phyloP scores from a whole-genome alignment of 2,113 vertebrate species.

The Scomber colias region DNA sequence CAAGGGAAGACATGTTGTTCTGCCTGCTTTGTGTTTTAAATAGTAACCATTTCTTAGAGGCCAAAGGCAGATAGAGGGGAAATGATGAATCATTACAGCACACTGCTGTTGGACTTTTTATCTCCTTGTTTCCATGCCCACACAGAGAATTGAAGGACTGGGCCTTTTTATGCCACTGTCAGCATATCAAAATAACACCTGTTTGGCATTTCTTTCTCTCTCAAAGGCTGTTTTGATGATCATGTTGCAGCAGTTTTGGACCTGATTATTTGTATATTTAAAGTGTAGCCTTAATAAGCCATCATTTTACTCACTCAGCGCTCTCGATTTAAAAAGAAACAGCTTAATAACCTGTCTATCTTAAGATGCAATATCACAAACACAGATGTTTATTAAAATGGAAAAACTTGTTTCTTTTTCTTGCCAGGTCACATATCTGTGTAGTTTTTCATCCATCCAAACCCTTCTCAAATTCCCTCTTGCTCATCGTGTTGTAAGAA shows the following conservation, averaged over 20 bases:
- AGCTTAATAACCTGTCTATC: conserved; percentile 13
- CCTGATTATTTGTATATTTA: conserved; percentile 11
- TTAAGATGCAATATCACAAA: conserved; percentile 44
- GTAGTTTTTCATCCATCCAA: conserved; percentile 63
- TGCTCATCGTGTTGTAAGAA: conserved; percentile 58
- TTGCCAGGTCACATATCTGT: conserved; percentile 55
- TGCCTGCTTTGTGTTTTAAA: conserved; percentile 43
- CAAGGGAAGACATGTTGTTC: conserved; percentile 49
- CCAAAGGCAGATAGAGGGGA: conserved; percentile 32
- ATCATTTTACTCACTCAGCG: conserved; percentile 21
- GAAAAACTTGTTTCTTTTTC: conserved; percentile 56
- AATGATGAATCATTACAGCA: conserved; percentile 39
- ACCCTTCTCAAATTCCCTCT: conserved; percentile 59
- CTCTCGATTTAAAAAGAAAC: conserved; percentile 21
- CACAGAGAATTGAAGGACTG: conserved; percentile 29
- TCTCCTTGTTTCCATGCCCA: conserved; percentile 51
- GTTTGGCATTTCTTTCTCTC: neutral
- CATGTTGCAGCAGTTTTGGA: conserved; percentile 2
- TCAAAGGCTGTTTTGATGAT: conserved; percentile 12
- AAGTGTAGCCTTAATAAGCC: conserved; percentile 5
- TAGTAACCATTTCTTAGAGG: conserved; percentile 30
- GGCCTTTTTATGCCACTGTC: conserved; percentile 44
- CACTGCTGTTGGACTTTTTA: conserved; percentile 43
- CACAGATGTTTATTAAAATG: conserved; percentile 59
- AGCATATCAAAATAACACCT: conserved; percentile 65